phyloP scores from a whole-genome alignment of 2,888 invertebrate genomes.

The Calliphora vomitoria region DNA sequence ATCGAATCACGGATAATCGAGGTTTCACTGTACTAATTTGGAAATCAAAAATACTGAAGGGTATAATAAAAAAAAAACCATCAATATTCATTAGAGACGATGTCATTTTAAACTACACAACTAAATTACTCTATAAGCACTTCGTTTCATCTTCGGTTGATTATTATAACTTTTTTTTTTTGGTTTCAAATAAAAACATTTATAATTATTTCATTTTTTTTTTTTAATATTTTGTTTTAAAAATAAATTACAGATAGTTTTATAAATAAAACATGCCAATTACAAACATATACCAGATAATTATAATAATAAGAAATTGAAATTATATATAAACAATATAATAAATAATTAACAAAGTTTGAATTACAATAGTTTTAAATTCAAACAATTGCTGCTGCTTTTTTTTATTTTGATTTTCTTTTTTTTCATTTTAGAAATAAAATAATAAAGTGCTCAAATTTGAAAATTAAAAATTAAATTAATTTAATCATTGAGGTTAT shows the following conservation, averaged over 20 bases:
- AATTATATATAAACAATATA: constrained; percentile 48
- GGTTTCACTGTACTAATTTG: too few species aligned
- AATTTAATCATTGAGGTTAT: constrained; percentile 28
- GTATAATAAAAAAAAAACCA: too few species aligned
- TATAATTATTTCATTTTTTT: too few species aligned
- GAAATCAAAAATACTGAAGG: too few species aligned
- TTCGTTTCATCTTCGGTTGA: neutral
- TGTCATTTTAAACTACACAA: too few species aligned
- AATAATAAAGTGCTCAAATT: constrained; percentile 45
- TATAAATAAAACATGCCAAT: constrained; percentile 70
- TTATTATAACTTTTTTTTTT: neutral
- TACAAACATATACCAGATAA: constrained; percentile 63
- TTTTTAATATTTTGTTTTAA: neutral
- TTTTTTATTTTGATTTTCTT: neutral
- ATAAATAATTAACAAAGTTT: constrained; percentile 18
- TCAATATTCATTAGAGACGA: too few species aligned
- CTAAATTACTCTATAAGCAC: neutral
- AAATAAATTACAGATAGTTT: constrained; percentile 53
- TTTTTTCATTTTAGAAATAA: neutral
- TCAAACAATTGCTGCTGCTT: neutral
- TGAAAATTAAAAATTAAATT: neutral
- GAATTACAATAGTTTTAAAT: constrained; percentile 13
- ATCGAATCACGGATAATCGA: too few species aligned
- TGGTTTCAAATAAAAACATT: neutral
- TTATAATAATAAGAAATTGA: constrained; percentile 44